These are phyloP conservation scores for Ennomos erosarius DNA, from an alignment of 2,888 invertebrate species.

Conservation along the genomic window DNA sequence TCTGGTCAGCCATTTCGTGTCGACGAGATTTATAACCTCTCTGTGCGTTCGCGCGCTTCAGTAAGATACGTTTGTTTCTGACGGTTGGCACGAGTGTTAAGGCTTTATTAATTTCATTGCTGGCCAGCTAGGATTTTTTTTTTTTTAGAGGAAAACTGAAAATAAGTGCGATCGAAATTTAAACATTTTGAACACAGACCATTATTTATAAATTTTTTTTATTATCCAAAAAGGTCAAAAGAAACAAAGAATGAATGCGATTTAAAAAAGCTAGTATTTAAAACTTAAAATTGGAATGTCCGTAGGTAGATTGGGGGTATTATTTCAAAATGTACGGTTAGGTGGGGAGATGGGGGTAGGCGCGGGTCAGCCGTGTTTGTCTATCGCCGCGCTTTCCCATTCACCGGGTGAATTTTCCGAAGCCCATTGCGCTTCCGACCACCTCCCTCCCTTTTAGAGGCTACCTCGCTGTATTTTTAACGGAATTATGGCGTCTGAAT, in stretches of 20 bases:
- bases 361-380: conserved; percentile 80
- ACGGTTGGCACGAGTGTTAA: conserved; percentile 49
- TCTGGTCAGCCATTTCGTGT: conserved; percentile 83
- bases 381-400: conserved; percentile 83
- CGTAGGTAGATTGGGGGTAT: conserved; percentile 67
- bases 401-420: conserved; percentile 84
- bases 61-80: conserved; percentile 74
- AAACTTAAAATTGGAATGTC: conserved; percentile 53
- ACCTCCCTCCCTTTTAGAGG: conserved; percentile 61
- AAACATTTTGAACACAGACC: too few relatives aligned
- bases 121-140: conserved; percentile 26
- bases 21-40: conserved; percentile 83
- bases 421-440: conserved; percentile 75
- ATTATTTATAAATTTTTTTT: too few relatives aligned
- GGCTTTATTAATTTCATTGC: conserved; percentile 45
- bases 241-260: background rate
- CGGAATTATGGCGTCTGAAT: conserved; percentile 81
- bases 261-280: too few relatives aligned
- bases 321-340: conserved; percentile 80
- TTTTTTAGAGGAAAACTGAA: too few relatives aligned
- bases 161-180: conserved; percentile 12
- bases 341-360: conserved; percentile 49
- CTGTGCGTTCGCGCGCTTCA: conserved; percentile 69
- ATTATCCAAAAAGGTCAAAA: background rate
- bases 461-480: conserved; percentile 80